Evolutionary conservation across 1,140 invertebrate genomes (phyloP).

Genomic region (Euwallacea similis): DNA sequence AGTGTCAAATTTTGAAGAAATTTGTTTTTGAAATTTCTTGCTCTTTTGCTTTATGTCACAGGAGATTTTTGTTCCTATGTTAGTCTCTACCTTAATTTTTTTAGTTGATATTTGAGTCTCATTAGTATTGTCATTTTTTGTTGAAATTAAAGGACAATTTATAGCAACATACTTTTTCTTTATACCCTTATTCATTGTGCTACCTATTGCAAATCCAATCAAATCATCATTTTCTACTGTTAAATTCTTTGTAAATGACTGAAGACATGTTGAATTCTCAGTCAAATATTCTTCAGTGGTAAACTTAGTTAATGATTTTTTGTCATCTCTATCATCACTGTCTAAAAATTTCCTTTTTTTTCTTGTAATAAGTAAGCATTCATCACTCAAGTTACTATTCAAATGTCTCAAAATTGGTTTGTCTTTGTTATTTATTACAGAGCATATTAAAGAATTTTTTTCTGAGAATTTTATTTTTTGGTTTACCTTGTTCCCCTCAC

Average conservation of each 20-base stretch:
- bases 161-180: conserved; percentile 16
- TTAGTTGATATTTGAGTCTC: background rate
- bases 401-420: background rate
- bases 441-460: no score
- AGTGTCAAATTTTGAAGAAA: background rate
- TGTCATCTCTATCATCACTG: conserved; percentile 1
- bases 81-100: background rate
- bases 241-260: conserved; percentile 3
- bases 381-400: background rate
- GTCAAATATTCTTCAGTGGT: conserved; percentile 23
- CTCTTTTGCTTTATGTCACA: background rate
- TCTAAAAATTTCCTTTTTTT: conserved; percentile 3
- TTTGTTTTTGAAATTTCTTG: background rate
- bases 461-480: no score
- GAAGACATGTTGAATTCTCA: conserved; percentile 6
- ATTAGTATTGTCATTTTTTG: no score
- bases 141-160: background rate
- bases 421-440: background rate
- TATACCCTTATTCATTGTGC: background rate
- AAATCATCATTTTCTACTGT: background rate
- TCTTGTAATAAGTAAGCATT: background rate
- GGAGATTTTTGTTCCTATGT: background rate
- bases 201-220: background rate
- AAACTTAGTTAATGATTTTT: conserved; percentile 10
- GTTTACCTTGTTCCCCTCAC: no score